Evolutionary conservation across 1,140 invertebrate species (phyloP).

Genomic region (Scaptomyza montana): DNA sequence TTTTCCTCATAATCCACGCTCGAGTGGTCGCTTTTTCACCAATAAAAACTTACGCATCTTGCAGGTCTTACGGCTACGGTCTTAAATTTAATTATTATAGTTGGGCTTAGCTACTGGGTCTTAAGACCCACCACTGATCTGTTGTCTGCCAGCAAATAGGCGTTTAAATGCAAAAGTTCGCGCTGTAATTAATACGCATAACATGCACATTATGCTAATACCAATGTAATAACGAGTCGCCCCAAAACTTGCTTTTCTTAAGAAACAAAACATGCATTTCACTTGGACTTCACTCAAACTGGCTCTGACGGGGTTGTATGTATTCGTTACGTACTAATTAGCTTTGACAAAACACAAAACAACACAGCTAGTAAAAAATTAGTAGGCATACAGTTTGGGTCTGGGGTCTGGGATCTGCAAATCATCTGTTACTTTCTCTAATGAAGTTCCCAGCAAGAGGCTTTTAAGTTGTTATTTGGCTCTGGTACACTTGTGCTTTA

Average conservation of each 20-base stretch:
- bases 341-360: slow-evolving; percentile 76
- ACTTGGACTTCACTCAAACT: slow-evolving; percentile 29
- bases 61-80: slow-evolving; percentile 46
- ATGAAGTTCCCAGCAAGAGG: slow-evolving; percentile 70
- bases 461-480: slow-evolving; percentile 61
- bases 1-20: slow-evolving; percentile 56
- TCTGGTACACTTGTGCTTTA: slow-evolving; percentile 41
- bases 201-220: slow-evolving; percentile 80
- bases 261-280: slow-evolving; percentile 64
- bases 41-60: slow-evolving; percentile 75
- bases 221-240: slow-evolving; percentile 69
- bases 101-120: slow-evolving; percentile 59
- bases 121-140: slow-evolving; percentile 55
- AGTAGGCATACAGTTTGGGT: slow-evolving; percentile 44
- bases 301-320: slow-evolving; percentile 56
- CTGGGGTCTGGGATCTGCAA: slow-evolving; percentile 32
- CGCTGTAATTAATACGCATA: slow-evolving; percentile 82
- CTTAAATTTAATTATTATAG: slow-evolving; percentile 81
- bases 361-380: slow-evolving; percentile 74
- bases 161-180: slow-evolving; percentile 82
- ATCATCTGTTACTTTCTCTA: slow-evolving; percentile 70
- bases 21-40: slow-evolving; percentile 63
- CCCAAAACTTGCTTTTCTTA: slow-evolving; percentile 18
- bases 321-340: slow-evolving; percentile 77
- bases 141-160: slow-evolving; percentile 63